Conservation (phyloP, 2,888 invertebrate species). For the Phaedon cochleariae region DNA sequence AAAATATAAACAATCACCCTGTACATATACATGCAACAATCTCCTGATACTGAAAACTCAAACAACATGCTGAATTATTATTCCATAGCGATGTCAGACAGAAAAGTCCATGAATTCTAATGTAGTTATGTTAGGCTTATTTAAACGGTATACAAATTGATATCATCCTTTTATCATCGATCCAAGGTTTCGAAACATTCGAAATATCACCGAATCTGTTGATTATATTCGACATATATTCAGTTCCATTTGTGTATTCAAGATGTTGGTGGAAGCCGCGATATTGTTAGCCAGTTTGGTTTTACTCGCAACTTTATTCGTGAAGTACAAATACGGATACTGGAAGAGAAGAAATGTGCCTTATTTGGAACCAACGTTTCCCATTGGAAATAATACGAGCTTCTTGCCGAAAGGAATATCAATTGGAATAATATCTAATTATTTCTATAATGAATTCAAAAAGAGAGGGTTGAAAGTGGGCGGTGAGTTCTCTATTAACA, state of each 20-base stretch:
- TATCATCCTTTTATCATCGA: no score
- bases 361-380: conserved; percentile 20
- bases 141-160: no score
- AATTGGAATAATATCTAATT: conserved; percentile 12
- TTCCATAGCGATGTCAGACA: no score
- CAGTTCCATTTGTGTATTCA: not conserved
- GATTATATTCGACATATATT: no score
- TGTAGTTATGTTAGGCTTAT: no score
- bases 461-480: conserved; percentile 17
- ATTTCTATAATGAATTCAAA: conserved; percentile 20
- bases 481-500: conserved; percentile 9
- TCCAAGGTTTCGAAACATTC: no score
- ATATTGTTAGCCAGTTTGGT: not conserved
- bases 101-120: no score
- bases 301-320: not conserved
- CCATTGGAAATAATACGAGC: conserved; percentile 15
- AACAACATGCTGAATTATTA: no score
- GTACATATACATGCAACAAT: no score
- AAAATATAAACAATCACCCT: no score
- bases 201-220: no score
- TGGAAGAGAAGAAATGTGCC: conserved; percentile 23
- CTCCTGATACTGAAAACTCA: no score
- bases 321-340: conserved; percentile 15
- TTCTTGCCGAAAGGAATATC: conserved; percentile 21
- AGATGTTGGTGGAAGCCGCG: not conserved